These are phyloP conservation scores for Tachina lurida DNA, from an alignment of 2,888 invertebrate genomes.

Conservation along the genomic window DNA sequence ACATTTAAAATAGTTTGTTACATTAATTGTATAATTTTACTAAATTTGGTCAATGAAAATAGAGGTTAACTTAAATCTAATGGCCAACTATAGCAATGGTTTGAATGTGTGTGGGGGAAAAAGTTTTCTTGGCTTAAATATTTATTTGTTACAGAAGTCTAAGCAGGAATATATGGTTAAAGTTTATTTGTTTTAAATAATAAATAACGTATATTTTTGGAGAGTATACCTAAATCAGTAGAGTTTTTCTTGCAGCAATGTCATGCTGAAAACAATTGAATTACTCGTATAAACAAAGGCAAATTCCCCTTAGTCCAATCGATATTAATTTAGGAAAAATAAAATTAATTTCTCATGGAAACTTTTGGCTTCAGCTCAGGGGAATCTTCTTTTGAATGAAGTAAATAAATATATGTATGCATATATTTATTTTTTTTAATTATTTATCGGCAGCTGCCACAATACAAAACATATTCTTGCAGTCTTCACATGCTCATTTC, in stretches of 20 bases:
- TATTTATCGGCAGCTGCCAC: slow-evolving; percentile 14
- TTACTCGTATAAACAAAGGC: background rate
- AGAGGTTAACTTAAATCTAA: slow-evolving; percentile 23
- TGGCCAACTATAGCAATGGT: background rate
- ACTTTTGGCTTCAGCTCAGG: no score
- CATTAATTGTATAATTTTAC: slow-evolving; percentile 68
- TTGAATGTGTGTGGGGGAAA: slow-evolving; percentile 8
- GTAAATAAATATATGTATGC: background rate
- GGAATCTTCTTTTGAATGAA: background rate
- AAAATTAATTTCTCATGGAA: no score
- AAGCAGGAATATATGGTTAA: background rate
- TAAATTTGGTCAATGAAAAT: slow-evolving; percentile 62
- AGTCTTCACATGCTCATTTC: slow-evolving; percentile 25
- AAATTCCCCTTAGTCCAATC: background rate
- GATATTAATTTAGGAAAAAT: background rate
- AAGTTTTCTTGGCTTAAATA: slow-evolving; percentile 1
- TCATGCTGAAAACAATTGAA: background rate
- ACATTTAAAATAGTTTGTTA: slow-evolving; percentile 39
- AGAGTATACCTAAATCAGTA: background rate
- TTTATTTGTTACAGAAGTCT: background rate
- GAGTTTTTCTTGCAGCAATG: background rate
- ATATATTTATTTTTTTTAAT: background rate
- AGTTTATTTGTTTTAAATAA: background rate
- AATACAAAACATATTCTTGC: background rate
- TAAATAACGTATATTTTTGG: background rate